These are phyloP conservation scores for Actenoides hombroni DNA, from an alignment of 2,113 vertebrate species.

Conservation along the genomic window DNA sequence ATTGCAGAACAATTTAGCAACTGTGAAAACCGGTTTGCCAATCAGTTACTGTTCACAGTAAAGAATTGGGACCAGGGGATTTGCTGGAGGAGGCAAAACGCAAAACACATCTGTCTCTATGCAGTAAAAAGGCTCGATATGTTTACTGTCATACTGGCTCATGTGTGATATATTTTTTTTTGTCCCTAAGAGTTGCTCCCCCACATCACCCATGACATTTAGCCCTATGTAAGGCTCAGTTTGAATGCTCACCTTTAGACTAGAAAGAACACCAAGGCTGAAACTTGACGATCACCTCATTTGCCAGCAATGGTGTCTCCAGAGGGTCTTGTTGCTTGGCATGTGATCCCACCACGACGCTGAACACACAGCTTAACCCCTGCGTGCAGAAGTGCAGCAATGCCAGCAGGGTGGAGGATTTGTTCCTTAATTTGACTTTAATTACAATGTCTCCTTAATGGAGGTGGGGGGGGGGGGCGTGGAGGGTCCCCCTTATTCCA, in stretches of 20 bases:
- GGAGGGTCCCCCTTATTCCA: not conserved
- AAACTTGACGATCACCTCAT: not conserved
- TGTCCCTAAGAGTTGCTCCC: not conserved
- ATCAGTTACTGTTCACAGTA: not conserved
- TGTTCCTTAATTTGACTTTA: not conserved
- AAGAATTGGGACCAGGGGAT: not conserved
- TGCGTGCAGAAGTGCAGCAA: not conserved
- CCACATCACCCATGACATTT: not conserved
- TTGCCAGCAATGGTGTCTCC: not conserved
- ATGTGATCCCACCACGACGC: not conserved
- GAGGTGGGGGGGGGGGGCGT: accelerated
- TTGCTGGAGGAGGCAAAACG: not conserved
- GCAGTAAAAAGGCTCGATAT: not conserved
- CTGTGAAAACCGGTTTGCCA: not conserved
- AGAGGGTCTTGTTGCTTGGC: not conserved
- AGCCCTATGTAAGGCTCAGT: not conserved
- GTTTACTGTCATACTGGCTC: not conserved
- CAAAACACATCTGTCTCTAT: not conserved
- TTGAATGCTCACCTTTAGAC: not conserved
- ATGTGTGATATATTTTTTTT: not conserved
- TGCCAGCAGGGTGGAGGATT: not conserved
- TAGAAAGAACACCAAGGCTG: not conserved
- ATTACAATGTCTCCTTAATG: not conserved
- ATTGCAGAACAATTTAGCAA: not conserved
- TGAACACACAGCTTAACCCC: too few species aligned